A percentile compares a stretch with the other conserved stretches of the same genome.
These are phyloP conservation scores for Eupithecia subumbrata DNA, from an alignment of 2,888 invertebrate species.

Conservation along the genomic window DNA sequence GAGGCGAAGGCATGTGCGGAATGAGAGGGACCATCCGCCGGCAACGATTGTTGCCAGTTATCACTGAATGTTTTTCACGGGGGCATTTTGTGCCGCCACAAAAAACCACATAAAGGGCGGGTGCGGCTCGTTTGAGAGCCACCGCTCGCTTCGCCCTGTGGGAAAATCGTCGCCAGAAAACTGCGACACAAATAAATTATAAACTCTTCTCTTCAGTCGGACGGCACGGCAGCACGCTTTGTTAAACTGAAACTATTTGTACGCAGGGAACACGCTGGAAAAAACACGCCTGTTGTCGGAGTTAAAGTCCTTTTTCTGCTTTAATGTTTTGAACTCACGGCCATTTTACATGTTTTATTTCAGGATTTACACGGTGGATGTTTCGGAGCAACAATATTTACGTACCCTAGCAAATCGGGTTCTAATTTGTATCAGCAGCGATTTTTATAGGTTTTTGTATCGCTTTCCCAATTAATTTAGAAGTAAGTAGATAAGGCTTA, in stretches of 20 bases:
- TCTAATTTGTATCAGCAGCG: background rate
- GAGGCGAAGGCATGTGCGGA: slow-evolving; percentile 78
- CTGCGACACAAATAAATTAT: slow-evolving; percentile 82
- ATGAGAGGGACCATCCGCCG: slow-evolving; percentile 82
- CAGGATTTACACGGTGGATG: slow-evolving; percentile 10
- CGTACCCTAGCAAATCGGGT: background rate
- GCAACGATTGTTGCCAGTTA: slow-evolving; percentile 84
- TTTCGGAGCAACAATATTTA: background rate
- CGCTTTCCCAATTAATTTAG: background rate
- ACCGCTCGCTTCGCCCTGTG: slow-evolving; percentile 68
- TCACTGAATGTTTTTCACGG: slow-evolving; percentile 83
- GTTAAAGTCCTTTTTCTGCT: slow-evolving; percentile 29
- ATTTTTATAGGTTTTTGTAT: background rate
- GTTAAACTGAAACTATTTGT: slow-evolving; percentile 61
- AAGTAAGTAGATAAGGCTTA: background rate
- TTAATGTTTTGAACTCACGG: slow-evolving; percentile 29
- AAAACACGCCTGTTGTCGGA: slow-evolving; percentile 29
- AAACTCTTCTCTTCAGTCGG: slow-evolving; percentile 69
- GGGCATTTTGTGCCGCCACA: slow-evolving; percentile 81
- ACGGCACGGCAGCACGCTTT: slow-evolving; percentile 61
- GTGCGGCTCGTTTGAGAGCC: slow-evolving; percentile 81
- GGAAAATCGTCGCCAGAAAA: slow-evolving; percentile 84
- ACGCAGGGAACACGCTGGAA: slow-evolving; percentile 41
- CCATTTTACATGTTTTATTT: slow-evolving; percentile 24
- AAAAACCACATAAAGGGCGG: slow-evolving; percentile 83